Evolutionary conservation across 2,888 invertebrate species (phyloP).

Genomic region (Lottia gigantea): DNA sequence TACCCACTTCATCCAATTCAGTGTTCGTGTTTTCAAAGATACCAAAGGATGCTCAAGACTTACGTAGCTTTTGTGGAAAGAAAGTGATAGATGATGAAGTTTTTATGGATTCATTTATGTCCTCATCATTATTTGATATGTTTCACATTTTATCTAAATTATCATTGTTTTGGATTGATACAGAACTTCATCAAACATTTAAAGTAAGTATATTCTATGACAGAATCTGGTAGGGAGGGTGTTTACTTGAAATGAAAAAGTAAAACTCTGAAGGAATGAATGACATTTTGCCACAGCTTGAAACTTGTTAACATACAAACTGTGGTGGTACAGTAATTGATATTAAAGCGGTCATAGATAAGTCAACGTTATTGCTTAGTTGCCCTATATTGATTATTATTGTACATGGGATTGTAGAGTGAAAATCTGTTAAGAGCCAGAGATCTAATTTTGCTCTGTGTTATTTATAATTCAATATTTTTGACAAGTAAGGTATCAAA

Average conservation of each 20-base stretch:
- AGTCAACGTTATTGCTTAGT: no score
- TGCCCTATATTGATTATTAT: no score
- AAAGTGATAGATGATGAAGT: slow-evolving; percentile 54
- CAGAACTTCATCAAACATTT: slow-evolving; percentile 10
- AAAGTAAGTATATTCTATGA: no score
- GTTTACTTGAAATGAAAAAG: no score
- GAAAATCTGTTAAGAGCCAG: no score
- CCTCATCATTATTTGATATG: slow-evolving; percentile 41
- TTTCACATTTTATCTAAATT: slow-evolving; percentile 41
- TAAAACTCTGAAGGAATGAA: background rate
- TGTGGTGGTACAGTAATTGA: no score
- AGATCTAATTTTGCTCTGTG: no score
- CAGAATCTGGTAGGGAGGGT: no score
- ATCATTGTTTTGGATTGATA: slow-evolving; percentile 53
- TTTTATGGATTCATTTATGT: slow-evolving; percentile 52
- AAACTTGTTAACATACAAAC: background rate
- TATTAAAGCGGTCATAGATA: no score
- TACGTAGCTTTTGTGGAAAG: slow-evolving; percentile 51
- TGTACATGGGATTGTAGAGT: no score
- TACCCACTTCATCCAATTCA: slow-evolving; percentile 31
- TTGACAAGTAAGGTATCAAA: no score
- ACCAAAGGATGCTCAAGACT: slow-evolving; percentile 37
- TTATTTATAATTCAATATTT: no score
- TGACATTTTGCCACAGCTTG: background rate
- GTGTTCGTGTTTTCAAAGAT: slow-evolving; percentile 48